These are phyloP conservation scores for Urophycis tenuis DNA, from an alignment of 2,797 vertebrate genomes.

Conservation along the genomic window DNA sequence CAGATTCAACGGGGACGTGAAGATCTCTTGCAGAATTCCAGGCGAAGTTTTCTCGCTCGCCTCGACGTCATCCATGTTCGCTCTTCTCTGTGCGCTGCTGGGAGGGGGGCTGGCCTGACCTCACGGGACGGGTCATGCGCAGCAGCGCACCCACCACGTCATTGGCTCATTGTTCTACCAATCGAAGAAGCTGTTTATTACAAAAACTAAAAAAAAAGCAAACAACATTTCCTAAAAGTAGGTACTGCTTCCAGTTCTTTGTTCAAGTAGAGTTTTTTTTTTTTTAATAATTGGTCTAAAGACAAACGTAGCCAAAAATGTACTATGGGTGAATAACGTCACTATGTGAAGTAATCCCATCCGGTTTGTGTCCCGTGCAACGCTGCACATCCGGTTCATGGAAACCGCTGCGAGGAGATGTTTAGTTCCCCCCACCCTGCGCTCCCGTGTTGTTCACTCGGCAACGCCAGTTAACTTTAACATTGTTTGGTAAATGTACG, in stretches of 20 bases:
- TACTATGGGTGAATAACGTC: background rate
- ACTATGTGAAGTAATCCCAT: background rate
- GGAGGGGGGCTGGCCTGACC: background rate
- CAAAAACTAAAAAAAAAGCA: background rate
- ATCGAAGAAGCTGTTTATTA: background rate
- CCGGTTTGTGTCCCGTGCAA: background rate
- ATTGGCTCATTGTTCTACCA: background rate
- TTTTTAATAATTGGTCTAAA: too few species aligned
- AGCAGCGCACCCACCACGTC: background rate
- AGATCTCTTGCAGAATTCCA: constrained; percentile 81
- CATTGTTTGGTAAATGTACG: background rate
- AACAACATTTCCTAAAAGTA: background rate
- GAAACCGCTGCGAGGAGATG: background rate
- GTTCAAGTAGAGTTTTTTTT: too few species aligned
- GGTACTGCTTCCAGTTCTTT: too few species aligned
- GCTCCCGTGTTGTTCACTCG: background rate
- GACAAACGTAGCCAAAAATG: too few species aligned
- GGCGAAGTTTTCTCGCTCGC: constrained; percentile 56
- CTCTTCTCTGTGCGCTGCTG: constrained; percentile 14
- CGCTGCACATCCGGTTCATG: background rate
- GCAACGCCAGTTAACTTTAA: background rate
- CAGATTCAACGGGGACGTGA: constrained; percentile 86
- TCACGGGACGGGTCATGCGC: background rate
- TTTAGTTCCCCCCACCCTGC: background rate
- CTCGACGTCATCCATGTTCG: constrained; percentile 72